Percentiles rank a stretch among this genome's conserved stretches.
Conservation (phyloP, 2,888 invertebrate species). For the Andricus quercusramuli region DNA sequence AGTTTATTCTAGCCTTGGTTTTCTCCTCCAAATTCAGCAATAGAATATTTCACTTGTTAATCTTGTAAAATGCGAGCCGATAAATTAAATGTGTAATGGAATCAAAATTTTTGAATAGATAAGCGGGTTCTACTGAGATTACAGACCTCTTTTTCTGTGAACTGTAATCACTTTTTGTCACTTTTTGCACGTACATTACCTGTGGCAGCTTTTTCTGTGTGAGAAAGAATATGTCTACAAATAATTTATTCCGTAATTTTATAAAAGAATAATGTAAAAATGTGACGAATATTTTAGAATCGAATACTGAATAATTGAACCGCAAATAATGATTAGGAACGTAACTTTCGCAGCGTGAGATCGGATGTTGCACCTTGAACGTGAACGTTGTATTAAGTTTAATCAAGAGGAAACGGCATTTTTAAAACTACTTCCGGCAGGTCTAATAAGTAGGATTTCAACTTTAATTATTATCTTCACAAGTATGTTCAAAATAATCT, state of each 20-base stretch:
- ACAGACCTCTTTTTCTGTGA: no score
- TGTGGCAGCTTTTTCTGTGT: neutral
- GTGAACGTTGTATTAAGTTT: slow-evolving; percentile 7
- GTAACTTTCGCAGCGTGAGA: slow-evolving; percentile 35
- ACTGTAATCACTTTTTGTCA: no score
- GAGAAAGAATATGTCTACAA: neutral
- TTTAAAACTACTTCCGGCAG: neutral
- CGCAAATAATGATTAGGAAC: slow-evolving; percentile 19
- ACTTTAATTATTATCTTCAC: neutral
- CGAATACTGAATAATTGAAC: neutral
- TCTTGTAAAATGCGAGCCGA: no score
- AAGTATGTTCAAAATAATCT: neutral
- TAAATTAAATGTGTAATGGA: no score
- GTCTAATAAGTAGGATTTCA: neutral
- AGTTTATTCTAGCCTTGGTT: no score
- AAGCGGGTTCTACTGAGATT: no score
- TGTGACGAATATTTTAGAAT: neutral
- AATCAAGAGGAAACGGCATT: slow-evolving; percentile 19
- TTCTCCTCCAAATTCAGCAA: no score
- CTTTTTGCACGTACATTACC: no score
- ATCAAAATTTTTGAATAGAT: no score
- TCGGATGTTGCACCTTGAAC: slow-evolving; percentile 33
- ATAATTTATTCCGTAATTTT: neutral
- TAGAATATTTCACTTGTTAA: no score
- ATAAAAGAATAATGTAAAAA: neutral